Percentiles rank a stretch among this genome's conserved stretches.
Evolutionary conservation across 2,797 vertebrate species (phyloP).

Genomic region (Myotis vivesi): DNA sequence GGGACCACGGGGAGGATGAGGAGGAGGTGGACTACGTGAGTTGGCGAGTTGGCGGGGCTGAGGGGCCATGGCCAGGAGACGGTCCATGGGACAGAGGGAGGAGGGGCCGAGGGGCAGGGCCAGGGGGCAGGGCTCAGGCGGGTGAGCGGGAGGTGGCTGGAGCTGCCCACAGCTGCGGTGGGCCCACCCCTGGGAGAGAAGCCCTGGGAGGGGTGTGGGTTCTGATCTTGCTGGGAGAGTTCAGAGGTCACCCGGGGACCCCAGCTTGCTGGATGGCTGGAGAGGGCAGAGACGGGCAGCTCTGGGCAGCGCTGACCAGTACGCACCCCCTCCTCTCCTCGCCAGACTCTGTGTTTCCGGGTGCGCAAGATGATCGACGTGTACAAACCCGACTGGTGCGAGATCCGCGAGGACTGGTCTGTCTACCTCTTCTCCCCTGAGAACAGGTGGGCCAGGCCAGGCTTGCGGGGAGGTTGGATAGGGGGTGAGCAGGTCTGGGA

Average conservation of each 20-base stretch:
- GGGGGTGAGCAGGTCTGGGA: not conserved
- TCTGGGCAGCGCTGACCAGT: not conserved
- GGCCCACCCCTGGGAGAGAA: no score
- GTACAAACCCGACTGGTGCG: constrained; percentile 97
- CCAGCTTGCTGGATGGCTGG: not conserved
- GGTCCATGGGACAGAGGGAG: no score
- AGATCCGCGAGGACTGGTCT: constrained; percentile 95
- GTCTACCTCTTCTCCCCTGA: constrained; percentile 97
- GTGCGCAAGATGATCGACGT: constrained; percentile 97
- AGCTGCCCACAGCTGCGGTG: not conserved
- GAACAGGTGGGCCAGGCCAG: constrained; percentile 90
- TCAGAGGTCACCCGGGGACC: not conserved
- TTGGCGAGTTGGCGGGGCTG: constrained; percentile 78
- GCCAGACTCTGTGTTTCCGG: constrained; percentile 95
- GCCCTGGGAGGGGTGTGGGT: not conserved
- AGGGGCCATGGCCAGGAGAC: not conserved
- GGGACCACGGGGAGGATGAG: constrained; percentile 91
- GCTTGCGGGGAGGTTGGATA: not conserved
- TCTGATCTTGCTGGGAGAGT: not conserved
- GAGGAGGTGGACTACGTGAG: constrained; percentile 97
- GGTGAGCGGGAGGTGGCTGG: no score
- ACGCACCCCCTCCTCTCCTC: fast-evolving
- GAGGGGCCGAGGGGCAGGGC: not conserved
- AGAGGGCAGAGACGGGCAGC: not conserved
- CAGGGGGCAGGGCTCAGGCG: not conserved